A percentile compares a stretch with the other conserved stretches of the same genome.
Conservation (phyloP, 2,113 vertebrate genomes). For the Cephalopholis sonnerati region DNA sequence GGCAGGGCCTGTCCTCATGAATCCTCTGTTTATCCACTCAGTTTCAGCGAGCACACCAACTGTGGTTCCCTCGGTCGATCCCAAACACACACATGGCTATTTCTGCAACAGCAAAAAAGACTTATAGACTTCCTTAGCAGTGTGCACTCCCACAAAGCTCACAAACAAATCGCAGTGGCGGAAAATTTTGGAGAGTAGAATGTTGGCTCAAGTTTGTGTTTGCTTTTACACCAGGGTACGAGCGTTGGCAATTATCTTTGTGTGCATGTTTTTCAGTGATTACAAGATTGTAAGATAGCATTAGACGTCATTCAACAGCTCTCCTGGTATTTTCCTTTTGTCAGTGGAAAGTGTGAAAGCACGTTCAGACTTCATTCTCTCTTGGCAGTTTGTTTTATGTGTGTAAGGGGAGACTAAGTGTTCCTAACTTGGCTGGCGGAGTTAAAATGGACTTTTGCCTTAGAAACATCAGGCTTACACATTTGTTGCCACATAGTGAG, state of each 20-base stretch:
- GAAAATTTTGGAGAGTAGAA: background rate
- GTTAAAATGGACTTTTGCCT: constrained; percentile 20
- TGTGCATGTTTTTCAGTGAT: constrained; percentile 35
- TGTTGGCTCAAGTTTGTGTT: background rate
- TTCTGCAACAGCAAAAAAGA: constrained; percentile 45
- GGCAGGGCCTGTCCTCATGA: constrained; percentile 71
- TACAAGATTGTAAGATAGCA: constrained; percentile 20
- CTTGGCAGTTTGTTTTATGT: constrained; percentile 19
- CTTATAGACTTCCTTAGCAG: constrained; percentile 7
- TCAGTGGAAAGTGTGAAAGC: constrained; percentile 9
- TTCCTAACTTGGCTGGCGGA: constrained; percentile 23
- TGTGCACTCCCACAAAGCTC: constrained; percentile 16
- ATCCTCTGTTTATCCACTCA: constrained; percentile 69
- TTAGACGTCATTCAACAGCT: constrained; percentile 22
- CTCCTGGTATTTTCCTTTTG: constrained; percentile 16
- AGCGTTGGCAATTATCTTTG: constrained; percentile 11
- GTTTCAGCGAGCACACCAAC: constrained; percentile 32
- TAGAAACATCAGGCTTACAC: background rate
- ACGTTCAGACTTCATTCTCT: constrained; percentile 29
- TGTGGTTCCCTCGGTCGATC: constrained; percentile 49
- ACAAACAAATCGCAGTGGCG: constrained; percentile 26
- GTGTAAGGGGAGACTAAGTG: constrained; percentile 11
- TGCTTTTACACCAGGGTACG: background rate
- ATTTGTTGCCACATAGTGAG: constrained; percentile 10
- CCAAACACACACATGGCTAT: constrained; percentile 58